These are phyloP conservation scores for Eueides isabella DNA, from an alignment of 1,140 invertebrate genomes.

Conservation along the genomic window DNA sequence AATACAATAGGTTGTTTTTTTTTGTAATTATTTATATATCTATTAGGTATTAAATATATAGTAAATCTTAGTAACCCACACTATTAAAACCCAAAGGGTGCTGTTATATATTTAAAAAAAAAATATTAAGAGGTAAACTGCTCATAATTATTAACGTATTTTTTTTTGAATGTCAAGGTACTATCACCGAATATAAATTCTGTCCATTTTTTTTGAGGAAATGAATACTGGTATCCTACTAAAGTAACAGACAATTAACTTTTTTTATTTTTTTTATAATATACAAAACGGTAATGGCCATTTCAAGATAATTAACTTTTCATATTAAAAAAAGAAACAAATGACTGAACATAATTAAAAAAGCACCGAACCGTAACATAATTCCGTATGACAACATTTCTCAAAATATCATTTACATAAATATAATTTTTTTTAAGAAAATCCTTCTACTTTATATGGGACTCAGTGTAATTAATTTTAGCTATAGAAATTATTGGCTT, in stretches of 20 bases:
- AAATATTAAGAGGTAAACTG: too few species aligned
- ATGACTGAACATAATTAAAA: slow-evolving; percentile 1
- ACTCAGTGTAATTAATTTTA: too few species aligned
- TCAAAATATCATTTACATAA: not conserved
- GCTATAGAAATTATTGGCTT: too few species aligned
- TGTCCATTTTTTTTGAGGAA: not conserved
- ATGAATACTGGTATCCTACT: not conserved
- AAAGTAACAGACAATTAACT: not conserved
- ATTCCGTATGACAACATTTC: not conserved
- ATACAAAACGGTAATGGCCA: not conserved
- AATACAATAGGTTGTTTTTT: too few species aligned
- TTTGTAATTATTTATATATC: too few species aligned
- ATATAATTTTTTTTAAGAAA: not conserved
- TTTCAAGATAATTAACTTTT: not conserved
- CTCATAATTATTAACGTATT: too few species aligned
- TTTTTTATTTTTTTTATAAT: not conserved
- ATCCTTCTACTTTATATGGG: not conserved
- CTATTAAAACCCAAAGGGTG: too few species aligned
- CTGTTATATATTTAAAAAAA: too few species aligned
- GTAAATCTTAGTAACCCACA: too few species aligned
- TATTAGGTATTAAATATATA: too few species aligned
- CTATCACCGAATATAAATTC: not conserved
- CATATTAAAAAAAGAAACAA: slow-evolving; percentile 1
- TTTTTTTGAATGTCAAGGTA: too few species aligned
- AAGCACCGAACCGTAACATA: not conserved